Base-by-base conservation (phyloP, 2,113 vertebrate genomes). In the Capra hircus region DNA sequence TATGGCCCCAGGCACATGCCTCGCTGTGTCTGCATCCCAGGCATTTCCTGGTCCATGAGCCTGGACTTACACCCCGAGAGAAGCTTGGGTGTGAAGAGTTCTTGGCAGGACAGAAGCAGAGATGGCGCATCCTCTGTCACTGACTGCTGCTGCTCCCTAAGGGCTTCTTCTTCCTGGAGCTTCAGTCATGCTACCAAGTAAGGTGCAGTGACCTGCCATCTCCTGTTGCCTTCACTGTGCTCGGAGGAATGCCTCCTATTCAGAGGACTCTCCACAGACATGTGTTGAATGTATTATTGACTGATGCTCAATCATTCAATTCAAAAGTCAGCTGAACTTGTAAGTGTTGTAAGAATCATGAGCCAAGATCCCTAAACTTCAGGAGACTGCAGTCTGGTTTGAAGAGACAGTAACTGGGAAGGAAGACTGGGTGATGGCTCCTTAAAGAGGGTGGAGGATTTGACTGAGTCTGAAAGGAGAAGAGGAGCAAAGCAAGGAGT, bases 181-280 rank as follows among this genome's bases (percentile, higher is more conserved):
- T 80, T 57, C 55, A 27, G 2, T 27, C 50, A 28, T 6, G 36
- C 25, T 9, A 28, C 23, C 11, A 15, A 60, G 64, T 33, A 17
- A 36, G 16, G 91, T 3, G 0, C 23, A 14, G 36, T 1, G 21
- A 45, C 1, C 0, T 30, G 14, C 48, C 48, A 1, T 21, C 62
- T 21, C 28, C 21, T 64, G 30, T 11, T 64, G 55, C 9, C 17
- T 25, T 85, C 45, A 1, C 3, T 88, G 57, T 11, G 17, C 57
- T 71, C 84, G 55, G 7, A 25, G 52, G 14, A 28, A 83, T 43
- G 10, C 3, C 62, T 74, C 33, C 23, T 1, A 53, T 45, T 45
- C 53, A 78, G 4, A 87, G n/a, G 28, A 8, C 25, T 81, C 27
- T 59, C 85, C 43, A 50, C 27, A 67, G 74, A 94, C 33, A 36